Percentiles rank a stretch among this genome's conserved stretches.
These are phyloP conservation scores for Clistopyga incitator DNA, from an alignment of 2,888 invertebrate species.

Conservation along the genomic window DNA sequence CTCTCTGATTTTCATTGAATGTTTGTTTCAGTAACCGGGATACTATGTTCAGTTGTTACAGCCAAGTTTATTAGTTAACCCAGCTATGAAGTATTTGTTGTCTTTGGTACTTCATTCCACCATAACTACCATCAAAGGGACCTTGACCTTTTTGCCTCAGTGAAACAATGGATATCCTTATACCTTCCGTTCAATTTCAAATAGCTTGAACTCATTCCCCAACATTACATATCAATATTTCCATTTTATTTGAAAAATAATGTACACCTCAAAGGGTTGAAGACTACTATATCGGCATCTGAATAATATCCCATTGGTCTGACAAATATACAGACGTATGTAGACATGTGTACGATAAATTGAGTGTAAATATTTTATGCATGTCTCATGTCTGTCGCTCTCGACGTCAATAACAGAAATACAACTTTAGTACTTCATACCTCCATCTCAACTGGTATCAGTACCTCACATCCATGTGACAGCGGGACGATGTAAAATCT, in stretches of 20 bases:
- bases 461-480: conserved; percentile 8
- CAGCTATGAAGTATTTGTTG: no score
- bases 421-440: neutral
- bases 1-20: no score
- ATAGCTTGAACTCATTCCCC: no score
- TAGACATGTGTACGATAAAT: neutral
- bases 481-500: conserved; percentile 38
- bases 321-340: neutral
- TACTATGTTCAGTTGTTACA: no score
- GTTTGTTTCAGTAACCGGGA: no score
- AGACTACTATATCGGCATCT: neutral
- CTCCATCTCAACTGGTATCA: conserved; percentile 9
- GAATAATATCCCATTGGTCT: neutral
- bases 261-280: neutral
- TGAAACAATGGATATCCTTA: no score
- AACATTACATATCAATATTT: neutral
- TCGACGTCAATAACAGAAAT: conserved; percentile 28
- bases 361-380: conserved; percentile 25
- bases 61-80: no score
- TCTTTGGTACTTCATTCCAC: no score
- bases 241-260: neutral
- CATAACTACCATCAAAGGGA: no score
- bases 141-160: no score
- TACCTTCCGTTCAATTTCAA: no score
- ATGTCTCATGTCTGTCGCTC: neutral